Evolutionary conservation across 2,113 vertebrate species (phyloP).

Genomic region (Xiphias gladius): DNA sequence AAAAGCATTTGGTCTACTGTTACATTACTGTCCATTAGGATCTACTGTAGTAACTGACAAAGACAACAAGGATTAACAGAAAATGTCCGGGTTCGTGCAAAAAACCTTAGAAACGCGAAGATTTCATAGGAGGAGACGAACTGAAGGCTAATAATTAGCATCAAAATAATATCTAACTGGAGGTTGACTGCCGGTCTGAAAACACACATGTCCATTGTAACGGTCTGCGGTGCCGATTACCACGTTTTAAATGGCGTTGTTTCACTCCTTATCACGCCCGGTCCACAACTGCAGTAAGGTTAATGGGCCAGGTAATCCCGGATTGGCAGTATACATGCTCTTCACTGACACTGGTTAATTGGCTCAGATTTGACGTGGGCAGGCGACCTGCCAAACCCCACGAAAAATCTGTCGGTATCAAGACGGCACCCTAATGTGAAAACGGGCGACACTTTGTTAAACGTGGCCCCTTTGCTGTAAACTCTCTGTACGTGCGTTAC

Average conservation of each 20-base stretch:
- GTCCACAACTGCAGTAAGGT: neutral
- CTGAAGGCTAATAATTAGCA: slow-evolving; percentile 2
- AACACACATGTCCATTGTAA: neutral
- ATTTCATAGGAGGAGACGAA: slow-evolving; percentile 21
- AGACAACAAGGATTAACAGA: neutral
- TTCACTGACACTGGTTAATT: neutral
- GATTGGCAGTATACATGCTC: slow-evolving; percentile 56
- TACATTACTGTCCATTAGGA: neutral
- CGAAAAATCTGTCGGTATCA: neutral
- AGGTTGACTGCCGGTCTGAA: slow-evolving; percentile 17
- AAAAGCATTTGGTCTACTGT: neutral
- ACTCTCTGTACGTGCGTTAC: too few species aligned
- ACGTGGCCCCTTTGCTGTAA: too few species aligned
- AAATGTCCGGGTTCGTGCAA: neutral
- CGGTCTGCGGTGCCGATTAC: neutral
- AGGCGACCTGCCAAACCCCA: neutral
- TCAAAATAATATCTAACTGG: slow-evolving; percentile 29
- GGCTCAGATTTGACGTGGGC: neutral
- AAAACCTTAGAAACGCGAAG: slow-evolving; percentile 61
- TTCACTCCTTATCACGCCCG: neutral
- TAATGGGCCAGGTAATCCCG: slow-evolving; percentile 60
- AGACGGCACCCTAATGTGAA: neutral
- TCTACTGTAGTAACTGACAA: neutral
- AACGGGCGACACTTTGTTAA: neutral
- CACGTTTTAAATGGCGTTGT: neutral